Conservation (phyloP, 2,888 invertebrate genomes). For the Noctuana brunneofusca region DNA sequence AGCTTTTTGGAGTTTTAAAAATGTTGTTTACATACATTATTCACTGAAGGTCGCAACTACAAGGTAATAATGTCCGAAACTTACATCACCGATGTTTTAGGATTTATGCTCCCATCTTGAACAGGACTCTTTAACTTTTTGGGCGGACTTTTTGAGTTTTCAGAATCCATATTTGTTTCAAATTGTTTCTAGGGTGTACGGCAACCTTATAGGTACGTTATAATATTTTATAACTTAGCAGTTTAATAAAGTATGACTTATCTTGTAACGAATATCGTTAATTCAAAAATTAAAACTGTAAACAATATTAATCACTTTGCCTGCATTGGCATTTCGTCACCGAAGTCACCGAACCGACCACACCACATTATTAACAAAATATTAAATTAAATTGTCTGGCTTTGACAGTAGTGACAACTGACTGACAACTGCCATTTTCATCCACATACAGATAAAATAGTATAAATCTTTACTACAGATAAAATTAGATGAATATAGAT, state of each 20-base stretch:
- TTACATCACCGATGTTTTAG: constrained; percentile 73
- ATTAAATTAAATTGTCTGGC: too few species aligned
- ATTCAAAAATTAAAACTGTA: neutral
- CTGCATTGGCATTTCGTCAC: neutral
- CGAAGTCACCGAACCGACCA: too few species aligned
- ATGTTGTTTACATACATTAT: neutral
- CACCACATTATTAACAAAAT: too few species aligned
- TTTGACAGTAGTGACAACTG: too few species aligned
- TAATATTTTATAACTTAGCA: neutral
- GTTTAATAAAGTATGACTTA: neutral
- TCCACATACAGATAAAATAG: too few species aligned
- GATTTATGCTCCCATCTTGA: constrained; percentile 53
- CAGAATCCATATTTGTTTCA: constrained; percentile 51
- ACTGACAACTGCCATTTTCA: too few species aligned
- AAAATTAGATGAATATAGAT: too few species aligned
- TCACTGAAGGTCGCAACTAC: constrained; percentile 14
- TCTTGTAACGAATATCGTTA: neutral
- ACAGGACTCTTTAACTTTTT: constrained; percentile 62
- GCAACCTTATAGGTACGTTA: too few species aligned
- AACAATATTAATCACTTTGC: neutral
- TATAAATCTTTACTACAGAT: too few species aligned
- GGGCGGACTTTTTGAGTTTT: constrained; percentile 50
- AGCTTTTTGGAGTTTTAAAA: neutral
- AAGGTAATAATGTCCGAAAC: constrained; percentile 42
- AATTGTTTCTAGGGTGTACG: neutral